Base-by-base conservation (phyloP, 2,888 invertebrate genomes). In the Phania funesta region DNA sequence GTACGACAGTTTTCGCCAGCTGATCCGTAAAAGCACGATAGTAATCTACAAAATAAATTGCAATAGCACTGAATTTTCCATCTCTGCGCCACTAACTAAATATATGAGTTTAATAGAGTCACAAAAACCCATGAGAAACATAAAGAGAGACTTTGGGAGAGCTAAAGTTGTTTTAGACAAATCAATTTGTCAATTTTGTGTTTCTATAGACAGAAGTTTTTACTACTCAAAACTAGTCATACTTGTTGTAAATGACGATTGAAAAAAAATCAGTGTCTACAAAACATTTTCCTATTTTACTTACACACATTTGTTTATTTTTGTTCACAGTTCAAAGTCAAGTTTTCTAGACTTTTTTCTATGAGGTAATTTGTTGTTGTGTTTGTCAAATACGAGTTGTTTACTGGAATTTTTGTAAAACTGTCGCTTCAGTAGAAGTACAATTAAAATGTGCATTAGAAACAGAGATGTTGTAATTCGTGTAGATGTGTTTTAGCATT, bases 141-240 rank as follows among this genome's bases (percentile, higher is more conserved):
- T 18, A 29, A 50, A 73, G 52, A 62, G 71, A 50, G 50, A 16
- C n/a, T 29, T 73, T 52, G 38, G n/a, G n/a, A 58, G 65, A 67
- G 58, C 56, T n/a, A 67, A 50, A 48, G 26, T 48, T 24, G 38
- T 52, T 71, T 38, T 44, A 73, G 52, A 52, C 62, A 60, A 50
- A 52, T 50, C 6, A 48, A 58, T 71, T 58, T 58, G 26, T 65
- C 50, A 44, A 26, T 44, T 44, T 70, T 70, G 56, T 41, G 29
- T 48, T 76, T 56, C 29, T 29, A 44, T 56, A 11, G 38, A 44
- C 54, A 58, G 8, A 32, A 38, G 48, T 48, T 48, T 60, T 70
- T 74, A 62, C 74, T 46, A 24, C 73, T 82, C 73, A 78, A 82
- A 82, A 82, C 78, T 78, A 65, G 82, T 82, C 82, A 74, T 82